Evolutionary conservation across 2,113 vertebrate species (phyloP), one percentile per base, ranked within the genome.

Genomic region (Sinocyclocheilus anophthalmus): DNA sequence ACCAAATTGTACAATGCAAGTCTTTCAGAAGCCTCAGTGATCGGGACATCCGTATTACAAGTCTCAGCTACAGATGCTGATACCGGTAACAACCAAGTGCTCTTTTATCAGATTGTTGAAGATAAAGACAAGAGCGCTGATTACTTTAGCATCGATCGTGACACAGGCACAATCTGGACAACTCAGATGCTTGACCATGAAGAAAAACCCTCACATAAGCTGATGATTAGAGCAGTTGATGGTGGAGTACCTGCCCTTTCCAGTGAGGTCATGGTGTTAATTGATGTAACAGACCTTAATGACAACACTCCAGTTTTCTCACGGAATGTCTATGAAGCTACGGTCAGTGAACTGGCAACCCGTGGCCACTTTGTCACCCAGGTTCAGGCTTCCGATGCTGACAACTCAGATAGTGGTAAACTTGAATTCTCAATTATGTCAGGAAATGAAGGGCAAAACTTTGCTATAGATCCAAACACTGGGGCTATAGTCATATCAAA

Each of bases 381-480:
- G 73, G 95, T 99, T 18, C 96, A 97, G 89, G 98, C 97, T 12
- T 96, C 95, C 0, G 98, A 99, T 88, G 96, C 96, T 0, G 98
- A 99, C 80, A 96, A 90, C 88, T 96, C 96, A 0, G 97, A 99
- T 85, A 6, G 61, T 13, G 93, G 93, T 50, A 96, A 93, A 30
- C 88, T 99, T 86, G 95, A 97, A 37, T 99, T 99, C 87, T 96
- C 96, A 48, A 97, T 99, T 83, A 85, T 97, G 63, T 95, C 96
- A 50, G 97, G 97, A 86, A 99, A 98, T 0, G 97, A 98, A 67
- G 95, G 96, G 53, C 96, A 97, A 93, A 97, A 96, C 91, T 99
- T 99, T 93, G 95, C 94, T 84, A 96, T 99, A 2, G 92, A 97
- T 89, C 92, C 95, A 86, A 92, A 92, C 83, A 97, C 94, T 0